phyloP scores from a whole-genome alignment of 2,888 invertebrate genomes.

The Stegophylla sp. region DNA sequence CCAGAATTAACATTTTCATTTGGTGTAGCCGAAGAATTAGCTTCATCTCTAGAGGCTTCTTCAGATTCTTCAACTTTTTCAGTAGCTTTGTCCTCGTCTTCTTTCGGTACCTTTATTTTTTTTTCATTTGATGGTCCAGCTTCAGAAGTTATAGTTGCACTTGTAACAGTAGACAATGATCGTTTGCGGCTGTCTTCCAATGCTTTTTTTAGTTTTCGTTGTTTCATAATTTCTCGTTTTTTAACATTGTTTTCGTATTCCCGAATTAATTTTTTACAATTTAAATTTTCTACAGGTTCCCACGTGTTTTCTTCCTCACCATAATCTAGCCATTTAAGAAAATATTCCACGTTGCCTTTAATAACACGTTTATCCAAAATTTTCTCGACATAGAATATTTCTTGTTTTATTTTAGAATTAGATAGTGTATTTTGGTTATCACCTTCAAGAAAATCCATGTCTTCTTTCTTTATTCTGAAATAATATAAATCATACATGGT shows the following conservation, averaged over 20 bases:
- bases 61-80: slow-evolving; percentile 43
- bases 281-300: slow-evolving; percentile 93
- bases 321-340: slow-evolving; percentile 81
- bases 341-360: slow-evolving; percentile 78
- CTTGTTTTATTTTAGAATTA: slow-evolving; percentile 63
- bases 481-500: background rate
- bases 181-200: slow-evolving; percentile 64
- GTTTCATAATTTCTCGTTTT: slow-evolving; percentile 65
- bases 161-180: slow-evolving; percentile 61
- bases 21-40: slow-evolving; percentile 65
- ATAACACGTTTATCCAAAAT: slow-evolving; percentile 82
- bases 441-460: background rate
- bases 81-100: background rate
- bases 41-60: slow-evolving; percentile 68
- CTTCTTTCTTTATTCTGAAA: slow-evolving; percentile 46
- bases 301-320: slow-evolving; percentile 91
- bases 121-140: slow-evolving; percentile 12
- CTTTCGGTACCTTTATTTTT: background rate
- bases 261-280: slow-evolving; percentile 86
- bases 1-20: slow-evolving; percentile 72
- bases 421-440: background rate
- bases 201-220: slow-evolving; percentile 64
- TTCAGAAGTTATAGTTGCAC: background rate
- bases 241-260: slow-evolving; percentile 83
- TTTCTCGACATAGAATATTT: slow-evolving; percentile 87